These are phyloP conservation scores for Schrankia costaestrigalis DNA, from an alignment of 2,888 invertebrate species.

Conservation along the genomic window DNA sequence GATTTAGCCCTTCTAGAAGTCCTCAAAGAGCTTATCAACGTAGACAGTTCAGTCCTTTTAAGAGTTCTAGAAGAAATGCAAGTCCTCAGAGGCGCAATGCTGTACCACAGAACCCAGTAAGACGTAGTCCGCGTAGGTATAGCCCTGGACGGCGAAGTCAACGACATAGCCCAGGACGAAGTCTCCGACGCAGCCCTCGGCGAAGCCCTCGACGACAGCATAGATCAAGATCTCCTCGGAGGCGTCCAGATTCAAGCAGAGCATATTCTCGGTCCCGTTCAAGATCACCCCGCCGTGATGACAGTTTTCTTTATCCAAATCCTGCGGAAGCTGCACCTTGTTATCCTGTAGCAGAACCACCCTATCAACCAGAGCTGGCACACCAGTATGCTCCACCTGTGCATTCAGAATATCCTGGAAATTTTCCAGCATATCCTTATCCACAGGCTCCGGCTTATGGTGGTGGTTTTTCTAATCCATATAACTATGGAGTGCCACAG, in stretches of 20 bases:
- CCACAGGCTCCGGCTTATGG: constrained; percentile 35
- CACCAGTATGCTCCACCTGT: constrained; percentile 15
- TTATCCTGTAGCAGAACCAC: constrained; percentile 12
- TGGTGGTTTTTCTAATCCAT: constrained; percentile 38
- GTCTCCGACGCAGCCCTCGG: constrained; percentile 23
- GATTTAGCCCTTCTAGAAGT: no score
- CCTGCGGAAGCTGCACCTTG: constrained; percentile 12
- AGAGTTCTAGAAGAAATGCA: constrained; percentile 7
- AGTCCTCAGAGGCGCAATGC: constrained; percentile 22
- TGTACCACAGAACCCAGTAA: constrained; percentile 16
- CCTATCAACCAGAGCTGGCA: constrained; percentile 16
- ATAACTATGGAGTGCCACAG: constrained; percentile 43
- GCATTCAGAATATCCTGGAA: constrained; percentile 21
- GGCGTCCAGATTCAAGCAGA: constrained; percentile 16
- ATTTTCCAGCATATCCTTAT: constrained; percentile 23
- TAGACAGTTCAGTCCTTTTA: constrained; percentile 16
- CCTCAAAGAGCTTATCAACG: no score
- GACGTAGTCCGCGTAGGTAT: constrained; percentile 24
- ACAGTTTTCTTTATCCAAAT: constrained; percentile 51
- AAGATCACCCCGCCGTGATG: constrained; percentile 23
- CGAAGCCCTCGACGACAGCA: neutral
- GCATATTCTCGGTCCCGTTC: constrained; percentile 27
- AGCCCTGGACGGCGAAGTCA: constrained; percentile 30
- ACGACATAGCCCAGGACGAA: constrained; percentile 21
- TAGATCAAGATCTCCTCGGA: constrained; percentile 33